phyloP scores from a whole-genome alignment of 92 coral and sea anemone species.

The Blastomussa wellsi region DNA sequence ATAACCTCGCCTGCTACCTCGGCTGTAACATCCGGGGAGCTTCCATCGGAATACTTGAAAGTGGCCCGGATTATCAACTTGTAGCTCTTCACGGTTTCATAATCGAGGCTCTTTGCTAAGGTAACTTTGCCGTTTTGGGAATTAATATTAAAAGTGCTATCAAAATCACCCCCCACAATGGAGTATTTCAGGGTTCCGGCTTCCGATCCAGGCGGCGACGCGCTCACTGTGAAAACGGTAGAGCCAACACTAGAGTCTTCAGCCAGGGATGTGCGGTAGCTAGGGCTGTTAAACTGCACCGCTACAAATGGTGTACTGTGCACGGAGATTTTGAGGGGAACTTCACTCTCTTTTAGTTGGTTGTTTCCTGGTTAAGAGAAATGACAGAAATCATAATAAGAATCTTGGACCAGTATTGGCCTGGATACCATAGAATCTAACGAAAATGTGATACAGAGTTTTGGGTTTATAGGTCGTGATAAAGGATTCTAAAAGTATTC shows the following conservation, averaged over 20 bases:
- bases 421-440: neutral
- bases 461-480: too few species aligned
- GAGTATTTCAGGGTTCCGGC: constrained; percentile 40
- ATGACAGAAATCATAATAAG: neutral
- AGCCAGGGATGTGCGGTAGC: constrained; percentile 49
- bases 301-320: constrained; percentile 46
- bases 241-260: constrained; percentile 56
- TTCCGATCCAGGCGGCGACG: constrained; percentile 59
- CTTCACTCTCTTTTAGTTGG: constrained; percentile 55
- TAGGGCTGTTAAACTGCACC: constrained; percentile 44
- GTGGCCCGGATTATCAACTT: constrained; percentile 75
- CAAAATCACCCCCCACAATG: constrained; percentile 83
- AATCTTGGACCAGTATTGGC: neutral
- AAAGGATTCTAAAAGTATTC: neutral
- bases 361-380: neutral
- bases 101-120: constrained; percentile 63
- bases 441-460: too few species aligned
- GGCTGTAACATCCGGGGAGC: constrained; percentile 57
- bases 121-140: constrained; percentile 58
- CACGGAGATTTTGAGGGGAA: constrained; percentile 70
- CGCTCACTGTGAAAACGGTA: constrained; percentile 59
- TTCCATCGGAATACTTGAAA: constrained; percentile 30
- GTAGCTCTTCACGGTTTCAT: constrained; percentile 61
- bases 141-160: constrained; percentile 66
- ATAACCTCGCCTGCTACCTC: constrained; percentile 67